phyloP scores from a whole-genome alignment of 1,140 invertebrate species.

The Drosophila triauraria region DNA sequence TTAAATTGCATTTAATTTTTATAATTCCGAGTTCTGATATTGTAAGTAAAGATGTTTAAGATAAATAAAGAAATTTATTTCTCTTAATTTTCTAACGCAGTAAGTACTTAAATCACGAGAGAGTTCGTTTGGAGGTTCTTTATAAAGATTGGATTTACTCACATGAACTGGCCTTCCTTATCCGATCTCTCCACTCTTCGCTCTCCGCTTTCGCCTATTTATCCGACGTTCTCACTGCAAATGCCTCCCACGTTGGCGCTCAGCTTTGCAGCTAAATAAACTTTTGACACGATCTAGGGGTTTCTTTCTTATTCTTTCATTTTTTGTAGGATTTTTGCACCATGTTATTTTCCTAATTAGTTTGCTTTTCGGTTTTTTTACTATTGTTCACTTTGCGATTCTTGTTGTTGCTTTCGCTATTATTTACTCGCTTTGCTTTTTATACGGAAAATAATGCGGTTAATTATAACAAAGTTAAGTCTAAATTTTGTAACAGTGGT shows the following conservation, averaged over 20 bases:
- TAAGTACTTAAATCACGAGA: not conserved
- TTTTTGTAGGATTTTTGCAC: slow-evolving; percentile 33
- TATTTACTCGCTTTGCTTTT: slow-evolving; percentile 42
- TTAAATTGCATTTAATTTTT: too few relatives aligned
- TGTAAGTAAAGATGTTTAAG: too few relatives aligned
- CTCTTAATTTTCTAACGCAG: not conserved
- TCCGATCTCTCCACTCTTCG: slow-evolving; percentile 23
- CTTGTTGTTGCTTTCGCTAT: slow-evolving; percentile 24
- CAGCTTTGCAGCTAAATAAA: slow-evolving; percentile 37
- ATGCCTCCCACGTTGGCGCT: slow-evolving; percentile 46
- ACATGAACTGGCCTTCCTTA: slow-evolving; percentile 57
- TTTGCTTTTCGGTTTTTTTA: slow-evolving; percentile 37
- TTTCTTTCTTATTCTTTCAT: slow-evolving; percentile 24
- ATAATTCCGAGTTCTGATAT: too few relatives aligned
- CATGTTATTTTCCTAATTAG: slow-evolving; percentile 37
- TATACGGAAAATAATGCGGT: slow-evolving; percentile 57
- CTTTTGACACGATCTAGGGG: slow-evolving; percentile 36
- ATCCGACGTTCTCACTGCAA: slow-evolving; percentile 19
- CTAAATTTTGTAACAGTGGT: slow-evolving; percentile 35
- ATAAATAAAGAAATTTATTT: not conserved
- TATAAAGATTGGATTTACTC: slow-evolving; percentile 49
- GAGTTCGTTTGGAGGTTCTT: slow-evolving; percentile 6
- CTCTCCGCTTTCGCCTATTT: slow-evolving; percentile 12
- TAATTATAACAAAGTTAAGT: slow-evolving; percentile 42
- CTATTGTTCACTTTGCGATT: slow-evolving; percentile 62